Base-by-base conservation (phyloP, 2,113 vertebrate genomes). In the Centrocercus urophasianus region DNA sequence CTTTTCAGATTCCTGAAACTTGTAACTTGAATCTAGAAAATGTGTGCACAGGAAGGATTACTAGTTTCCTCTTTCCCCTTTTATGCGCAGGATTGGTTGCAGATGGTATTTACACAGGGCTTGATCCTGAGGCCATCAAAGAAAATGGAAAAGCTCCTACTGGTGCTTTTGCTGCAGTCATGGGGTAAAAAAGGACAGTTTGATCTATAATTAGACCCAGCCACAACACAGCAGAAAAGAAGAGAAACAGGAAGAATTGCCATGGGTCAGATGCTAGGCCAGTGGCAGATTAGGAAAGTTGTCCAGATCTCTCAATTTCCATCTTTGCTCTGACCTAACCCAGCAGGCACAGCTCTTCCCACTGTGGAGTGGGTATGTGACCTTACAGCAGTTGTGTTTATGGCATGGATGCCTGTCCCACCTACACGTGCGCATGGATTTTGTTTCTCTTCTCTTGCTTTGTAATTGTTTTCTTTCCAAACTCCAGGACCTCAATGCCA, bases 161-260 rank as follows among this genome's bases (percentile, higher is more conserved):
- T 91, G 82, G 43, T 88, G 76, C 76, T 90, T 90, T 77, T 88
- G 56, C 80, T 81, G 65, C 83, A 93, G 83, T 86, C 1, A 7
- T 65, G 75, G 74, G 89, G 78, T 52, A 4, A 30, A 78, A 57
- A 30, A 18, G 22, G 11, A 52, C 76, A 81, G 83, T 88, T 96
- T 95, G 95, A 96, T 93, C 95, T 94, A 93, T 94, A 96, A 96
- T 96, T 94, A 96, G 86, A 88, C 42, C 57, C 92, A 94, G 93
- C 57, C 83, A 93, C 69, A 88, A 95, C 76, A 92, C 5, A 90
- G 83, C 52, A 88, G 38, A 90, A 84, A 77, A 89, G 82, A 89
- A 57, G 80, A 67, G 90, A 88, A 92, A 88, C 73, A 92, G 88
- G 92, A 95, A 94, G 83, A 94, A 90, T 36, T 64, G 76, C 70